Evolutionary conservation across 2,113 vertebrate species (phyloP).

Genomic region (Panthera uncia): DNA sequence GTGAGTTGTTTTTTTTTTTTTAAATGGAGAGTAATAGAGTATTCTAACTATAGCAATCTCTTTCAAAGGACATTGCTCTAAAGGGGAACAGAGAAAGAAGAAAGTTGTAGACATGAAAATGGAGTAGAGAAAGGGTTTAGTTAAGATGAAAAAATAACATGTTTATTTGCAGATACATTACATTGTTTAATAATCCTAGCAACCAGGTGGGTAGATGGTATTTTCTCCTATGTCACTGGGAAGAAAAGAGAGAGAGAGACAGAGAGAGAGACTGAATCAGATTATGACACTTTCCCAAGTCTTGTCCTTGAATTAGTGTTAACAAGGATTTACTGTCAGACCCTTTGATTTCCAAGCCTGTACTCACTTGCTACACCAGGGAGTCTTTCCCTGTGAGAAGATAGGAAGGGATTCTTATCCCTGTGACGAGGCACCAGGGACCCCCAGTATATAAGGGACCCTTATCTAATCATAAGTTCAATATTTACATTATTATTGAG

Average conservation of each 20-base stretch:
- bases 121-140: not conserved
- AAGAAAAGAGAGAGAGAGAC: not conserved
- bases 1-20: not conserved
- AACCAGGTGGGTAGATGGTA: not conserved
- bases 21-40: not conserved
- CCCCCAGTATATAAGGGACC: not conserved
- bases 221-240: not conserved
- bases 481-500: not conserved
- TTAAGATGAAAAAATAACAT: not conserved
- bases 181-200: not conserved
- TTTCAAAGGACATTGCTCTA: not conserved
- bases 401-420: fast-evolving
- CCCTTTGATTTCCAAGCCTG: not conserved
- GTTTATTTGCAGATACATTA: not conserved
- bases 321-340: not conserved
- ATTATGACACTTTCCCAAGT: not conserved
- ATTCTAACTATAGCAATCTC: not conserved
- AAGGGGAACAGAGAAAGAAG: not conserved
- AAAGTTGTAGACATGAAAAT: not conserved
- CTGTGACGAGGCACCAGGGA: not conserved
- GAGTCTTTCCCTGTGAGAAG: not conserved
- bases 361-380: not conserved
- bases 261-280: not conserved
- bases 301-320: not conserved
- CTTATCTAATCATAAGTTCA: not conserved